A percentile compares a stretch with the other conserved stretches of the same genome.
Evolutionary conservation across 37 sponge, comb jelly and placozoan species (phyloP).

Genomic region (Haliclona indistincta): DNA sequence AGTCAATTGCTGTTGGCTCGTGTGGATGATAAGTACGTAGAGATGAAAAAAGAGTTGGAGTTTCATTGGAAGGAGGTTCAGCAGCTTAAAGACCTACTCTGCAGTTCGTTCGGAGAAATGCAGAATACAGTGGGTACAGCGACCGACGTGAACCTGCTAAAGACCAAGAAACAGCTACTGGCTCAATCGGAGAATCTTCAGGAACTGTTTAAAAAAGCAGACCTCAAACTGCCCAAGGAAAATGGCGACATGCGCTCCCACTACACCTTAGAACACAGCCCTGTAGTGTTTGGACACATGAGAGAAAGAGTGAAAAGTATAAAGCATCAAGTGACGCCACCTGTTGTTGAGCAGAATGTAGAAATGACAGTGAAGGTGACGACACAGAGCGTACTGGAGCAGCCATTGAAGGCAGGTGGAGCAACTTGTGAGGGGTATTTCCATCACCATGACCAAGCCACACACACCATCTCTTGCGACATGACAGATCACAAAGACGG

Average conservation of each 20-base stretch:
- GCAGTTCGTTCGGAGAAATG: conserved; percentile 17
- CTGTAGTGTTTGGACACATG: too few species aligned
- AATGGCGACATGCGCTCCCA: too few species aligned
- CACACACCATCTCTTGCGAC: background rate
- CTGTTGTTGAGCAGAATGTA: conserved; percentile 14
- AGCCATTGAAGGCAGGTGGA: conserved; percentile 32
- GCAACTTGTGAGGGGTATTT: conserved; percentile 22
- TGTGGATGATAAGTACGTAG: background rate
- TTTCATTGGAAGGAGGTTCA: conserved; percentile 18
- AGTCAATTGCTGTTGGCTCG: background rate
- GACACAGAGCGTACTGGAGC: background rate
- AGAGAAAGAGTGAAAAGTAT: too few species aligned
- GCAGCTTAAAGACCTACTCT: background rate
- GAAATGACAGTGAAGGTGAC: conserved; percentile 15
- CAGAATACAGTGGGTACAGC: conserved; percentile 24
- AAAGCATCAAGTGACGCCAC: too few species aligned
- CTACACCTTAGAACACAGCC: too few species aligned
- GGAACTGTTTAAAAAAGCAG: background rate
- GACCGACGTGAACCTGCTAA: conserved; percentile 28
- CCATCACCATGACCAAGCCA: too few species aligned
- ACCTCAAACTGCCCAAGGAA: too few species aligned
- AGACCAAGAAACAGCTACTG: conserved; percentile 26
- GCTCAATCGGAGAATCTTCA: conserved; percentile 18
- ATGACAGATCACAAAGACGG: conserved; percentile 52
- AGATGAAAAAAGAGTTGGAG: conserved; percentile 20